Base-by-base conservation (phyloP, 2,113 vertebrate species). In the Conger conger region DNA sequence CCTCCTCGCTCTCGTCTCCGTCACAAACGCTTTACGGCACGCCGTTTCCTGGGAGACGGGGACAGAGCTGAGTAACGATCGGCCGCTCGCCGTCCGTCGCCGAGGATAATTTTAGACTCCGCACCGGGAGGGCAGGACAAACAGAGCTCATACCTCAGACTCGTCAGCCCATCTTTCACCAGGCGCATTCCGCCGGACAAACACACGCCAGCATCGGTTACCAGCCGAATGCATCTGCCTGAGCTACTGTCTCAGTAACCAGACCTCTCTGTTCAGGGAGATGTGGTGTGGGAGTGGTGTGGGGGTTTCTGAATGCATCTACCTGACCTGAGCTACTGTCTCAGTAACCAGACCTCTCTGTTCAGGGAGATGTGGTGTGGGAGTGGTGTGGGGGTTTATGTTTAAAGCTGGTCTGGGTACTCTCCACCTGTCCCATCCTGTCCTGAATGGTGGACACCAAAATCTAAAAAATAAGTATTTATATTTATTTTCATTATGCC, bases 21-120 rank as follows among this genome's bases (percentile, higher is more conserved):
- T 91, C 86, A 86, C 87, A 90, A 89, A 89, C 88, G 87, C 92
- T 91, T 93, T 89, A 82, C 80, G 30, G 92, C 87, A 87, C 93
- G 93, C 92, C 89, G 82, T 92, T 90, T 92, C 89, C 89, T 37
- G 54, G 53, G 89, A 91, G 90, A 53, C 89, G 60, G 23, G 35
- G 77, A n/a, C 20, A 79, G 40, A 79, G 27, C 45, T 57, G 50
- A 35, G 57, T 76, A 78, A 82, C 30, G 76, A 83, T 73, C 40
- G 7, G 80, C 76, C 18, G 4, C 38, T 13, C 36, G 42, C 6
- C 30, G 13, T 77, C n/a, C 8, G 33, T 30, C 54, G 40, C 2
- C 3, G 40, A 5, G 23, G 37, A 27, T 78, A 35, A 45, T n/a
- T 38, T n/a, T 18, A 73, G 23, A 76, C 45, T 76, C 11, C 20